Percentiles rank a stretch among this genome's conserved stretches.
phyloP scores from a whole-genome alignment of 2,797 vertebrate species.

The Tauraco hartlaubi region DNA sequence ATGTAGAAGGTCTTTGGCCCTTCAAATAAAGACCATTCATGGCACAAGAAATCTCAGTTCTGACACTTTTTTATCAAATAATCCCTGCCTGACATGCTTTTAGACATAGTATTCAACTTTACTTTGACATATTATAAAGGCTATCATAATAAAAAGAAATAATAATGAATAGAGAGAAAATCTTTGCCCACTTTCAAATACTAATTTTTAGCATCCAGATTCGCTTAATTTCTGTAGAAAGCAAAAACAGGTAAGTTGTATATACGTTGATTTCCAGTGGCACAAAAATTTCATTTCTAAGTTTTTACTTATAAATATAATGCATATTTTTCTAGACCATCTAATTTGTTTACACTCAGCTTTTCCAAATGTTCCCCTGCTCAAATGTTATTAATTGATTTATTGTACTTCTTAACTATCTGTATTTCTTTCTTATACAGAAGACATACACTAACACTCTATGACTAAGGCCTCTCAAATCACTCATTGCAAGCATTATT shows the following conservation, averaged over 20 bases:
- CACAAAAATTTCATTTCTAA: not conserved
- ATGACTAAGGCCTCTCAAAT: not conserved
- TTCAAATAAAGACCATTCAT: not conserved
- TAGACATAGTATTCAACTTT: not conserved
- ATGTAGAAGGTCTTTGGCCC: rapidly evolving
- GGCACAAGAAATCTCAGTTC: not conserved
- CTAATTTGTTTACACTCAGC: not conserved
- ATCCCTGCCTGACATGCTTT: not conserved
- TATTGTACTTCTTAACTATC: not conserved
- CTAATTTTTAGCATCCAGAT: not conserved
- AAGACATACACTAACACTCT: not conserved
- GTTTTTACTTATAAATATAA: not conserved
- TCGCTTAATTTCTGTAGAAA: not conserved
- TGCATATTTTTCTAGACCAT: not conserved
- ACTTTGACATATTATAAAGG: not conserved
- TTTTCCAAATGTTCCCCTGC: not conserved
- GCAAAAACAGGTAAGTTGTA: not conserved
- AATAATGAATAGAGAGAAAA: not conserved
- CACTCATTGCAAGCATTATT: not conserved
- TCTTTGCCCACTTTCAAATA: not conserved
- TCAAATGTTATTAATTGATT: not conserved
- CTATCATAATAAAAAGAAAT: not conserved
- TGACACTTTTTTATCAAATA: not conserved
- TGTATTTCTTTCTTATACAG: not conserved
- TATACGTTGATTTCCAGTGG: not conserved